Evolutionary conservation across 2,888 invertebrate species (phyloP), one percentile per base, ranked within the genome.

Genomic region (Hypercompe scribonia): DNA sequence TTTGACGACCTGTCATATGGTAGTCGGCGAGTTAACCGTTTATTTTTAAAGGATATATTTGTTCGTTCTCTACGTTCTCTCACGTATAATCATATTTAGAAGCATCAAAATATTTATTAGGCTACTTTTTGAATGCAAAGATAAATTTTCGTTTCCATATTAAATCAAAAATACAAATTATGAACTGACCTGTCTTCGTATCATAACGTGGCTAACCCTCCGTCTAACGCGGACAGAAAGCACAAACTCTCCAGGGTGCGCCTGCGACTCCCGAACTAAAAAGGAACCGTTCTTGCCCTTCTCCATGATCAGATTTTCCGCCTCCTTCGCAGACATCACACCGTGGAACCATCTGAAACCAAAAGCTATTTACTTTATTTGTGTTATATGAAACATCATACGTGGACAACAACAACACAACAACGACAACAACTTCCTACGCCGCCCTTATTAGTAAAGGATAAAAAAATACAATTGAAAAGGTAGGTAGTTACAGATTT

Each of bases 271-370:
- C 75, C 99, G 97, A 72, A 99, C 99, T 85, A 99, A 96, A 95
- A 99, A 99, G 87, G 99, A 99, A 69, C 99, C 99, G 94, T 99
- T 98, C 93, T 98, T 98, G 73, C 99, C 99, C 89, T 98, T 98
- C 89, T 99, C 98, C 94, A 99, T 96, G 89, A 99, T 97, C 88
- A 98, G 96, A 90, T 97, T 97, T 96, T 99, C 99, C 74, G 99
- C 99, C 93, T 99, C 98, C 92, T 98, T 98, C 67, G 98, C 98
- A 69, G 98, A 98, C 93, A 99, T 97, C 90, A 98, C 97, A 78
- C 99, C 99, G 93, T 99, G 99, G 95, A 99, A 99, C 99, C 95
- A 95, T 79, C 95, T 95, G 87, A 0, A 87, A 65, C 8, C 64
- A 31, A 50, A 50, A 7, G n/a, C 24, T 3, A 54, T 34, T 34